Conservation (phyloP, 1,140 invertebrate species). For the Drosophila ogumai region DNA sequence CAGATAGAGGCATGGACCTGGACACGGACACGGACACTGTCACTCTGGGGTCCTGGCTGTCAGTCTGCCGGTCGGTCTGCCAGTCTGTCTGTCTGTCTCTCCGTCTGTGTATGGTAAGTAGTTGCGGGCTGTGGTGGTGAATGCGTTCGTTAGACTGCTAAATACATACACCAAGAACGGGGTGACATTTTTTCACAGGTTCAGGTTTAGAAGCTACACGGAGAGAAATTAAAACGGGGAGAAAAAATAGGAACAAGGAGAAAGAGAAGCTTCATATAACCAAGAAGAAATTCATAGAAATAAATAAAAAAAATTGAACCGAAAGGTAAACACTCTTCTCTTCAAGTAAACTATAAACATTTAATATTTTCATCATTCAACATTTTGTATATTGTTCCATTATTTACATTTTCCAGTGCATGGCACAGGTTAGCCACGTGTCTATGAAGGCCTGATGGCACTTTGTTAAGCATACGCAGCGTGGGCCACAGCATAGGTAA, state of each 20-base stretch:
- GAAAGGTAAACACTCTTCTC: too few relatives aligned
- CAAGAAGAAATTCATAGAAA: neutral
- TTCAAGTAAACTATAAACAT: too few relatives aligned
- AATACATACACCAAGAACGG: conserved; percentile 38
- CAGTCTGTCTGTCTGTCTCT: neutral
- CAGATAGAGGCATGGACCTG: conserved; percentile 45
- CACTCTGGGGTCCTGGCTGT: conserved; percentile 56
- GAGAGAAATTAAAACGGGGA: neutral
- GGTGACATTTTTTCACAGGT: conserved; percentile 49
- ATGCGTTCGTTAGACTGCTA: conserved; percentile 70
- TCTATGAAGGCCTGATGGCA: conserved; percentile 23
- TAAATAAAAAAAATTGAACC: too few relatives aligned
- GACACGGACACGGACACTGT: conserved; percentile 15
- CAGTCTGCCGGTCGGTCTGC: neutral
- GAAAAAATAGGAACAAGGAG: neutral
- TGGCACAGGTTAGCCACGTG: neutral
- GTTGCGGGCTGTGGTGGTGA: conserved; percentile 33
- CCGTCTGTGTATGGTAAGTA: conserved; percentile 39
- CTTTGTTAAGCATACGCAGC: conserved; percentile 55
- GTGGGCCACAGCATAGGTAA: conserved; percentile 37
- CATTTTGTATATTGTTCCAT: too few relatives aligned
- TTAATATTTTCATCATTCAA: too few relatives aligned
- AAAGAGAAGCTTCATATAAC: accelerated
- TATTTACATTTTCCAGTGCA: too few relatives aligned
- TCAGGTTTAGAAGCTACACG: conserved; percentile 28